Evolutionary conservation across 2,113 vertebrate genomes (phyloP), one percentile per base, ranked within the genome.

Genomic region (Thamnaconus septentrionalis): DNA sequence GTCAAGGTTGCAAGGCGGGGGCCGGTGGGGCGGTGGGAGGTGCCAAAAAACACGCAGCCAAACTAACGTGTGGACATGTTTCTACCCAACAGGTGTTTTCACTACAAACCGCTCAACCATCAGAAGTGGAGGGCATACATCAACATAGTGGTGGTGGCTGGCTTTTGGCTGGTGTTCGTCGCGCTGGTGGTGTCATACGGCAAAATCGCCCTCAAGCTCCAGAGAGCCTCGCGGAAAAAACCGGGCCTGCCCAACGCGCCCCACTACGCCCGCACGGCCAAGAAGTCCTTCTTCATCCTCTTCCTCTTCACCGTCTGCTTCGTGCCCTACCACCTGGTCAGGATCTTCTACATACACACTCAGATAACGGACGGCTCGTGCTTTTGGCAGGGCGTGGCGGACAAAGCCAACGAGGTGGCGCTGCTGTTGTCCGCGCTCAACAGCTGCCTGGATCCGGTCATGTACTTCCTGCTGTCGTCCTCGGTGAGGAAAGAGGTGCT

Each of bases 271-370:
- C 76, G 75, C 5, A 95, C 93, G 0, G 95, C 95, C 49, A 92
- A 91, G 59, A 96, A 96, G 43, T 95, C 94, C 45, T 96, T 98
- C 75, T 92, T 98, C 3, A 91, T 95, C 6, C 92, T 97, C 8
- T 92, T 97, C n/a, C 92, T 99, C 83, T 96, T 97, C 74, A 94
- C 92, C 0, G 0, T 95, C 53, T 97, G 95, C 69, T 98, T 99
- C 61, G 93, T 88, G 6, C 97, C 97, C 0, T 98, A 96, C 70
- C 96, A 99, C 12, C 41, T 88, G 7, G 96, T 96, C 59, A 91
- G 94, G 6, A 90, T 94, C 54, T 45, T 92, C 72, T 97, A 97
- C 76, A 93, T 98, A 56, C 46, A 91, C 73, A 62, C 92, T 79
- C 68, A 96, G 87, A 81, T 95, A 0, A 57, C 91, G 42, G 59